A percentile compares a stretch with the other conserved stretches of the same genome.
Conservation (phyloP, 2,113 vertebrate genomes). For the Misgurnus mizolepis region DNA sequence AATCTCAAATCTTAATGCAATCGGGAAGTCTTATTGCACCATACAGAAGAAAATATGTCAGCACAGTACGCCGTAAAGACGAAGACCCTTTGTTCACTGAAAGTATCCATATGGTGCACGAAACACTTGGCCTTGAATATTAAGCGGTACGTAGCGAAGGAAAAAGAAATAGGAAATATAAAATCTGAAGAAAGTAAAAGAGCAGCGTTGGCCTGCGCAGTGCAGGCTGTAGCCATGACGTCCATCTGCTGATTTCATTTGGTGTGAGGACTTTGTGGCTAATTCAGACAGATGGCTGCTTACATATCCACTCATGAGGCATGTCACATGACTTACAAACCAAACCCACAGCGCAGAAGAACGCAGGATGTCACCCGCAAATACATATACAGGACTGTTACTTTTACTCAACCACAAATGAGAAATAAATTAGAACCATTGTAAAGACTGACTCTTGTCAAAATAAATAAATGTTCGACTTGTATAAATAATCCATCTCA, state of each 20-base stretch:
- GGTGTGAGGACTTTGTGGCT: constrained; percentile 31
- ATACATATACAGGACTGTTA: constrained; percentile 22
- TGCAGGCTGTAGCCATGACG: not conserved
- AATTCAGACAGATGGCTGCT: constrained; percentile 45
- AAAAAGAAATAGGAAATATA: not conserved
- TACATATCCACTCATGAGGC: constrained; percentile 36
- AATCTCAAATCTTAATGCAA: not conserved
- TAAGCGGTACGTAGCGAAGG: not conserved
- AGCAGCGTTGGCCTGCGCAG: not conserved
- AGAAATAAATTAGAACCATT: constrained; percentile 28
- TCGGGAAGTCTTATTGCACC: not conserved
- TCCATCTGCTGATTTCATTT: constrained; percentile 45
- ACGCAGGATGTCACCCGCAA: constrained; percentile 32
- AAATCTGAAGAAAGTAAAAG: constrained; percentile 1
- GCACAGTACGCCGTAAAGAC: not conserved
- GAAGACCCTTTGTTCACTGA: not conserved
- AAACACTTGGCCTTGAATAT: constrained; percentile 2
- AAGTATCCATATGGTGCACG: not conserved
- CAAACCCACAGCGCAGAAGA: constrained; percentile 26
- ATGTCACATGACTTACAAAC: constrained; percentile 31
- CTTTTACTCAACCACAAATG: constrained; percentile 18
- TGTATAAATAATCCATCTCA: constrained; percentile 29
- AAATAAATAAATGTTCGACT: constrained; percentile 25
- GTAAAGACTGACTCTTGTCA: constrained; percentile 31
- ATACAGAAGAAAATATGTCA: not conserved